A percentile compares a stretch with the other conserved stretches of the same genome.
Evolutionary conservation across 2,888 invertebrate species (phyloP).

Genomic region (Melitaea athalia): DNA sequence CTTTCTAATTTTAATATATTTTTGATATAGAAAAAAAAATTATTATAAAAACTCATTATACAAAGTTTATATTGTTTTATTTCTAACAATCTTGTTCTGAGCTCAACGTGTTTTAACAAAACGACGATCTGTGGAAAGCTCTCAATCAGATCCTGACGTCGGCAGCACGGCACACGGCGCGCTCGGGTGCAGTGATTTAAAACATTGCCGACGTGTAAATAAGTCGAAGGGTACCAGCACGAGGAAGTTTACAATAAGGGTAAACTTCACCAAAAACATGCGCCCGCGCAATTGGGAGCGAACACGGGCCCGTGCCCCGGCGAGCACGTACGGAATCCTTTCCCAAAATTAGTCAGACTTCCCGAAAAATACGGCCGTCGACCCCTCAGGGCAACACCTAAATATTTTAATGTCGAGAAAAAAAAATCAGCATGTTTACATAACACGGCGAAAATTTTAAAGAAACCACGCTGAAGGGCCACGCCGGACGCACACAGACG

Average conservation of each 20-base stretch:
- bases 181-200: constrained; percentile 22
- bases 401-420: constrained; percentile 73
- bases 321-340: constrained; percentile 62
- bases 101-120: constrained; percentile 2
- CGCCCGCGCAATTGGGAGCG: constrained; percentile 51
- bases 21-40: too few species aligned
- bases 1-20: constrained; percentile 30
- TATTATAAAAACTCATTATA: too few species aligned
- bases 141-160: constrained; percentile 12
- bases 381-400: constrained; percentile 74
- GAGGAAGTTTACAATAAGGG: constrained; percentile 44
- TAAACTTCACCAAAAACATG: constrained; percentile 44
- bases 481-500: constrained; percentile 64
- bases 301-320: constrained; percentile 50
- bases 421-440: constrained; percentile 75
- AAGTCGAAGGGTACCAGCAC: constrained; percentile 34
- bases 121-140: constrained; percentile 8
- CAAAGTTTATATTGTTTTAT: background rate
- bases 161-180: constrained; percentile 1
- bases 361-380: constrained; percentile 77
- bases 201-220: constrained; percentile 30
- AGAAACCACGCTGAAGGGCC: constrained; percentile 72
- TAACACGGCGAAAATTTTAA: constrained; percentile 77
- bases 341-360: constrained; percentile 77
- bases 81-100: background rate